A percentile compares a stretch with the other conserved stretches of the same genome.
Evolutionary conservation across 2,888 invertebrate genomes (phyloP).

Genomic region (Carterocephalus palaemon): DNA sequence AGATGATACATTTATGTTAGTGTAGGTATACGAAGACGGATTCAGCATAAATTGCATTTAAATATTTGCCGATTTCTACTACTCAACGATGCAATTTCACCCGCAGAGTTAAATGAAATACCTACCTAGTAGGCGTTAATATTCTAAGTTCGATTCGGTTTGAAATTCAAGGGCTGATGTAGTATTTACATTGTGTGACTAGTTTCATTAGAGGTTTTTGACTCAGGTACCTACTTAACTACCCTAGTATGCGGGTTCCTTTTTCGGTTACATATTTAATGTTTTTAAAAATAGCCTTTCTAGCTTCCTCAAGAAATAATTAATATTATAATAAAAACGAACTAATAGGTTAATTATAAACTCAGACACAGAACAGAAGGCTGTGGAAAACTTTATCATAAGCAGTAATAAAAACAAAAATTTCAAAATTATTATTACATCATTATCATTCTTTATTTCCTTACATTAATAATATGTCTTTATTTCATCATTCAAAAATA

Average conservation of each 20-base stretch:
- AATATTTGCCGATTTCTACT: constrained; percentile 70
- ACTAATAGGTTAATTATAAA: too few relatives aligned
- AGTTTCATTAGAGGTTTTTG: constrained; percentile 1
- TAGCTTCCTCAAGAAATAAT: too few relatives aligned
- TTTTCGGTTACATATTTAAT: too few relatives aligned
- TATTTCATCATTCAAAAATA: constrained; percentile 55
- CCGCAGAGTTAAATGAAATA: constrained; percentile 45
- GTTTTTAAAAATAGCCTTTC: too few relatives aligned
- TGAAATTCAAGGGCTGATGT: constrained; percentile 23
- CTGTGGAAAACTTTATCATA: too few relatives aligned
- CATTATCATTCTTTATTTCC: too few relatives aligned
- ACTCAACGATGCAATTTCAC: constrained; percentile 69
- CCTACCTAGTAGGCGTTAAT: constrained; percentile 32
- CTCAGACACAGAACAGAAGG: too few relatives aligned
- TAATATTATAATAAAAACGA: neutral
- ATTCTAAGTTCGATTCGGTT: constrained; percentile 24
- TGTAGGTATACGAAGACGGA: constrained; percentile 39
- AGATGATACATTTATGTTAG: constrained; percentile 31
- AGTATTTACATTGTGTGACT: constrained; percentile 2
- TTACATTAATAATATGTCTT: neutral
- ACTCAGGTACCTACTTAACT: neutral
- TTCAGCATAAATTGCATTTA: constrained; percentile 59
- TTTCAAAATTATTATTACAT: too few relatives aligned
- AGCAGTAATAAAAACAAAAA: too few relatives aligned
- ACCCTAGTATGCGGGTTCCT: too few relatives aligned